phyloP scores from a whole-genome alignment of 1,140 invertebrate species.

The Schlechtendalia chinensis region DNA sequence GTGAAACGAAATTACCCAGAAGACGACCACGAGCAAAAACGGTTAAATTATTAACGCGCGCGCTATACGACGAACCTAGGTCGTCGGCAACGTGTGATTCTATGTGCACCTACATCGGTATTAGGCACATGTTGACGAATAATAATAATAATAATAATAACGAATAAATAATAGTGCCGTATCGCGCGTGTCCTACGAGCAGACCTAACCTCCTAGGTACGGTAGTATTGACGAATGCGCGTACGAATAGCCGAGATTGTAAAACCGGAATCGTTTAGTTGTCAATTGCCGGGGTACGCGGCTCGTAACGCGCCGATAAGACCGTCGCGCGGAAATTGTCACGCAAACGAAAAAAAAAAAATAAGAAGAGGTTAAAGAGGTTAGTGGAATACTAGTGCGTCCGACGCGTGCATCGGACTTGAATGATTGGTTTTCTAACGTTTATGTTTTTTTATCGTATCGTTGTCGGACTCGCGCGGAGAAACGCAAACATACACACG shows the following conservation, averaged over 20 bases:
- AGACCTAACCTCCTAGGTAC: too few relatives aligned
- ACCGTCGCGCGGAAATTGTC: background rate
- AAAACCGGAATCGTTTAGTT: conserved; percentile 30
- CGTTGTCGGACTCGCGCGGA: background rate
- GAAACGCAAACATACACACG: background rate
- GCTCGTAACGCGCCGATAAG: background rate
- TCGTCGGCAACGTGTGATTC: background rate
- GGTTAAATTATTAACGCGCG: background rate
- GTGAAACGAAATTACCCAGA: background rate
- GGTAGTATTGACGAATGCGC: background rate
- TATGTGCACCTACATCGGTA: background rate
- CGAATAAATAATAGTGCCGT: too few relatives aligned
- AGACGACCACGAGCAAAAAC: background rate
- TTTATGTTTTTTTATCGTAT: background rate
- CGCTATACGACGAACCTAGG: background rate
- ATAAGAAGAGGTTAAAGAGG: too few relatives aligned
- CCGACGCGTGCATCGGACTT: background rate
- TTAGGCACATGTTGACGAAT: background rate
- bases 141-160: too few relatives aligned
- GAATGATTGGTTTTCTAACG: background rate
- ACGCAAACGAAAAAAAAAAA: too few relatives aligned
- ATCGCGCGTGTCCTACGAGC: too few relatives aligned
- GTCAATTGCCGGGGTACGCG: background rate
- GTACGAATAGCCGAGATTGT: background rate
- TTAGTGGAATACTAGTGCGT: conserved; percentile 29